Conservation (phyloP, 2,797 vertebrate species). For the Pseudochromis fuscus region DNA sequence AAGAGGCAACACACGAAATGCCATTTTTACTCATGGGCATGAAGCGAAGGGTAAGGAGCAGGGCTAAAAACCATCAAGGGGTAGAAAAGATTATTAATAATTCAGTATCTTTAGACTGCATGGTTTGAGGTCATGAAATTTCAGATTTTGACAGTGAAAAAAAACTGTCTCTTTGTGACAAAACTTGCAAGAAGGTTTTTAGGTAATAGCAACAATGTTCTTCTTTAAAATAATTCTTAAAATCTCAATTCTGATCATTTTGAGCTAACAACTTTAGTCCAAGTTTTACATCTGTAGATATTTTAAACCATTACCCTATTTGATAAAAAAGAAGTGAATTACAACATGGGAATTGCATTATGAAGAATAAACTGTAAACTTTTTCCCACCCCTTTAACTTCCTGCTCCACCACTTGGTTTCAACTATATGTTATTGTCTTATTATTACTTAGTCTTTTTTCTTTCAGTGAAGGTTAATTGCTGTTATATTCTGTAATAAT, state of each 20-base stretch:
- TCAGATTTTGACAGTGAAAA: not conserved
- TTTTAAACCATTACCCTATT: no score
- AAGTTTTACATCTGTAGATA: not conserved
- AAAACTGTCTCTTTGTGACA: not conserved
- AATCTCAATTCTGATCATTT: not conserved
- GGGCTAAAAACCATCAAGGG: not conserved
- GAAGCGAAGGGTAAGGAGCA: not conserved
- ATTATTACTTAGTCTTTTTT: no score
- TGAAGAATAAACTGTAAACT: no score
- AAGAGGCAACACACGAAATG: not conserved
- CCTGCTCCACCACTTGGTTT: no score
- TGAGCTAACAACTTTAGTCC: not conserved
- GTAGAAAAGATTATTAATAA: not conserved
- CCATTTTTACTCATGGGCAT: conserved; percentile 6
- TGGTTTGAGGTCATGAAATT: not conserved
- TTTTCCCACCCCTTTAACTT: no score
- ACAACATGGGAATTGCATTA: no score
- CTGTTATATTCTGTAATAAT: no score
- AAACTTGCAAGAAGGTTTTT: not conserved
- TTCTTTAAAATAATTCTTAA: not conserved
- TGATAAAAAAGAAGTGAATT: no score
- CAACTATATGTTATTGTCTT: no score
- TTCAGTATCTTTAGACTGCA: not conserved
- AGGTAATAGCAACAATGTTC: not conserved
- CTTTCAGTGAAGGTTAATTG: no score